These are phyloP conservation scores for Prosapia bicincta DNA, from an alignment of 2,888 invertebrate genomes.

Conservation along the genomic window DNA sequence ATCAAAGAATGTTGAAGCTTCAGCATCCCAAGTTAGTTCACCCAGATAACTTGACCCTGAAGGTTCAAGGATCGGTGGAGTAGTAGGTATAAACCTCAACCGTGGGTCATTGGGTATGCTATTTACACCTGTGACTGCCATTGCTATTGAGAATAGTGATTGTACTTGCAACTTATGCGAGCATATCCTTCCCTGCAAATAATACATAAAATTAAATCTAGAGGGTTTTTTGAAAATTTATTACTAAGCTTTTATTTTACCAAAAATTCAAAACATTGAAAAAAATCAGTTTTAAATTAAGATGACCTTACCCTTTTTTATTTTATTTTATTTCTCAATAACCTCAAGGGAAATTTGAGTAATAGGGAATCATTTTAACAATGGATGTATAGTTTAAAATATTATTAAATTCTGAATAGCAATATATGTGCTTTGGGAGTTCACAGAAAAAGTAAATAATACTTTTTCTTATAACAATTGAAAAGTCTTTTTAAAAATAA, in stretches of 20 bases:
- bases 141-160: conserved; percentile 74
- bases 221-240: neutral
- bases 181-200: conserved; percentile 69
- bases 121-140: conserved; percentile 68
- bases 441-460: no score
- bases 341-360: no score
- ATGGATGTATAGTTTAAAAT: no score
- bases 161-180: conserved; percentile 72
- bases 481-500: no score
- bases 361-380: no score
- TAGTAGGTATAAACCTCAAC: conserved; percentile 51
- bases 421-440: no score
- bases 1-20: conserved; percentile 68
- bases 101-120: conserved; percentile 60
- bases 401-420: no score
- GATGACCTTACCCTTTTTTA: no score
- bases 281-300: no score
- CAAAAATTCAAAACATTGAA: no score
- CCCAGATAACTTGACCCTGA: conserved; percentile 52
- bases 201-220: conserved; percentile 9
- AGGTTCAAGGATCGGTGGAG: conserved; percentile 49
- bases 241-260: neutral
- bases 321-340: no score
- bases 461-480: no score
- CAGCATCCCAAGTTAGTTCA: conserved; percentile 62